phyloP scores from a whole-genome alignment of 2,113 vertebrate genomes.

The Festucalex cinctus region DNA sequence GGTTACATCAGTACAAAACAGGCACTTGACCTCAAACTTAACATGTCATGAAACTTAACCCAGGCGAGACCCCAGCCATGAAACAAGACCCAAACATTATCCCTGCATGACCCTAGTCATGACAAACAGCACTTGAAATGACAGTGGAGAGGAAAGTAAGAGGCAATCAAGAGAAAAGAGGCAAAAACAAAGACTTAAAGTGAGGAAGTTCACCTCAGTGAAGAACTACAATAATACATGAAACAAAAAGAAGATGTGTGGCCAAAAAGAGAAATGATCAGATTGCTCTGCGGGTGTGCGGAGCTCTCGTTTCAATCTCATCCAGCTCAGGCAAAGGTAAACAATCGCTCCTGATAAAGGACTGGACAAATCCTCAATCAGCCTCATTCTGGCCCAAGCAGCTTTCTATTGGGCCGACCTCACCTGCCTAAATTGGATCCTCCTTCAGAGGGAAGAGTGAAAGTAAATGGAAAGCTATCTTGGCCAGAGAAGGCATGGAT shows the following conservation, averaged over 20 bases:
- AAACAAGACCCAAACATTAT: no score
- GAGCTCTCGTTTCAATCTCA: slow-evolving; percentile 65
- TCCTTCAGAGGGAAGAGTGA: slow-evolving; percentile 31
- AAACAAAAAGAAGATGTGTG: slow-evolving; percentile 30
- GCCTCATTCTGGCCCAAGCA: slow-evolving; percentile 67
- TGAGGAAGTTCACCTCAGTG: background rate
- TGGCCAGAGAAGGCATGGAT: background rate
- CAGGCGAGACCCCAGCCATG: no score
- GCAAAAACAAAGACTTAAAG: slow-evolving; percentile 5
- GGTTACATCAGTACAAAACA: no score
- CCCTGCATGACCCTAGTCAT: no score
- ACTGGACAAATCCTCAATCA: slow-evolving; percentile 75
- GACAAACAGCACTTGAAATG: slow-evolving; percentile 1
- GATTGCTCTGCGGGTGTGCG: slow-evolving; percentile 43
- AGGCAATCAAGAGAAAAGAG: slow-evolving; percentile 15
- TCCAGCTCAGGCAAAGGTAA: slow-evolving; percentile 67
- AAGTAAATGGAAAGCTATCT: slow-evolving; percentile 9
- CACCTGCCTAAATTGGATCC: slow-evolving; percentile 65
- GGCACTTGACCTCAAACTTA: no score
- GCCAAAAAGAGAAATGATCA: slow-evolving; percentile 49
- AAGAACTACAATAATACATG: slow-evolving; percentile 14
- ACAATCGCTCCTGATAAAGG: slow-evolving; percentile 75
- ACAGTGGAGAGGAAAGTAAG: background rate
- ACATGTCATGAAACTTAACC: no score
- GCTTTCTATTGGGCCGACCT: slow-evolving; percentile 62